Percentiles rank a stretch among this genome's conserved stretches.
These are phyloP conservation scores for Cremastinae sp. DNA, from an alignment of 2,888 invertebrate genomes.

Conservation along the genomic window DNA sequence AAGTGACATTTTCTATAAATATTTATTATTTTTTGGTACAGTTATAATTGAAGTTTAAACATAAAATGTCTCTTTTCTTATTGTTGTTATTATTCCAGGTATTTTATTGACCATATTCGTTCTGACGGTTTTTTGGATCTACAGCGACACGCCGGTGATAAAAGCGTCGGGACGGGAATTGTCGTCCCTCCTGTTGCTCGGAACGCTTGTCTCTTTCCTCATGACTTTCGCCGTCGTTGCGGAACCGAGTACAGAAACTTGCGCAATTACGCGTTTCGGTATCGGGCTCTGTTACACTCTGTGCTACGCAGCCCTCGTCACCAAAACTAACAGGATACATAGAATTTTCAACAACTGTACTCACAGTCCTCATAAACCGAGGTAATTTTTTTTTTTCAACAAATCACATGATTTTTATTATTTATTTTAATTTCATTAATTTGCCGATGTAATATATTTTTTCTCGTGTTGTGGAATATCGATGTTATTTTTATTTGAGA, in stretches of 20 bases:
- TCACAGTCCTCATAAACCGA: conserved; percentile 78
- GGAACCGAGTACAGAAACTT: conserved; percentile 79
- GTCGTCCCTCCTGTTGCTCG: conserved; percentile 80
- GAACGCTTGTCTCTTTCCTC: conserved; percentile 81
- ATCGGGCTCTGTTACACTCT: conserved; percentile 82
- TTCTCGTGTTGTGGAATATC: no score
- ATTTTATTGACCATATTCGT: conserved; percentile 80
- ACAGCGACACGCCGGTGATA: conserved; percentile 82
- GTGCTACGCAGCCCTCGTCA: conserved; percentile 82
- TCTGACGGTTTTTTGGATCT: conserved; percentile 80
- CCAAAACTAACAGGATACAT: conserved; percentile 82
- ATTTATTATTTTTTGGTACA: no score
- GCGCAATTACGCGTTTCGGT: conserved; percentile 81
- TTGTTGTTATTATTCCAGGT: conserved; percentile 70
- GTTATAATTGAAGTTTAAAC: no score
- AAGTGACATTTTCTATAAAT: background rate
- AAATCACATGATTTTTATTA: background rate
- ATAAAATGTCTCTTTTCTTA: background rate
- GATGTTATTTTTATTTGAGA: no score
- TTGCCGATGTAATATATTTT: no score
- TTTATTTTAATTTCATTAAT: no score
- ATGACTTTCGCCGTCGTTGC: conserved; percentile 82
- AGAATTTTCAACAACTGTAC: conserved; percentile 81
- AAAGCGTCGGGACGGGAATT: conserved; percentile 82
- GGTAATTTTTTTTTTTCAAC: conserved; percentile 64